These are phyloP conservation scores for Sepiola atlantica DNA, from an alignment of 2,888 invertebrate genomes.

Conservation along the genomic window DNA sequence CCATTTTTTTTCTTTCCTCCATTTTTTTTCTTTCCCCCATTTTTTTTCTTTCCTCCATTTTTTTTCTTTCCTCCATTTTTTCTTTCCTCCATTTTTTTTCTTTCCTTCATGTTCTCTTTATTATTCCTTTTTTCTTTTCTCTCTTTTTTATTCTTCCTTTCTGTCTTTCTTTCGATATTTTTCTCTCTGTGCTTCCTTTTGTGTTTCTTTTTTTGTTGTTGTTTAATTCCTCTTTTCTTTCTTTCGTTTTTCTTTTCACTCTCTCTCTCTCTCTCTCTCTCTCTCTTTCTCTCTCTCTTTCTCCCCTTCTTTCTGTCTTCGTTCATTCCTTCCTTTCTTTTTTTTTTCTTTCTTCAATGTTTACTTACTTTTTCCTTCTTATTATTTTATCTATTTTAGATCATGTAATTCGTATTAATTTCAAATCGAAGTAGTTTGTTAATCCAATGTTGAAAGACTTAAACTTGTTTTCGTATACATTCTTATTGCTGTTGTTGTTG, in stretches of 20 bases:
- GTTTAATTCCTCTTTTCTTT: background rate
- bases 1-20: no score
- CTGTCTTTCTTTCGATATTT: background rate
- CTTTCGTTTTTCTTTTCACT: background rate
- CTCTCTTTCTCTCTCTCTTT: background rate
- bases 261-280: background rate
- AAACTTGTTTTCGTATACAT: no score
- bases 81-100: background rate
- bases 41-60: background rate
- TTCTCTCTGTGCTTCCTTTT: background rate
- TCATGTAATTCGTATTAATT: no score
- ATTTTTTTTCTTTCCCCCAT: background rate
- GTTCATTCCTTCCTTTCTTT: background rate
- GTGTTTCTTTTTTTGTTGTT: background rate
- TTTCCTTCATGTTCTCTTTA: background rate
- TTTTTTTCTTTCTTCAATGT: background rate
- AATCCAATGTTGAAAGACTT: no score
- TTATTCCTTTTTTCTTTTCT: background rate
- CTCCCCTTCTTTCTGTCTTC: background rate
- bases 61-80: background rate
- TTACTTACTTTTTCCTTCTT: no score
- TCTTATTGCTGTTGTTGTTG: background rate
- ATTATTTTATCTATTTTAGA: no score
- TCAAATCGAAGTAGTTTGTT: no score
- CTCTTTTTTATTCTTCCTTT: background rate